Evolutionary conservation across 2,888 invertebrate genomes (phyloP).

Genomic region (Apodemia mormo): DNA sequence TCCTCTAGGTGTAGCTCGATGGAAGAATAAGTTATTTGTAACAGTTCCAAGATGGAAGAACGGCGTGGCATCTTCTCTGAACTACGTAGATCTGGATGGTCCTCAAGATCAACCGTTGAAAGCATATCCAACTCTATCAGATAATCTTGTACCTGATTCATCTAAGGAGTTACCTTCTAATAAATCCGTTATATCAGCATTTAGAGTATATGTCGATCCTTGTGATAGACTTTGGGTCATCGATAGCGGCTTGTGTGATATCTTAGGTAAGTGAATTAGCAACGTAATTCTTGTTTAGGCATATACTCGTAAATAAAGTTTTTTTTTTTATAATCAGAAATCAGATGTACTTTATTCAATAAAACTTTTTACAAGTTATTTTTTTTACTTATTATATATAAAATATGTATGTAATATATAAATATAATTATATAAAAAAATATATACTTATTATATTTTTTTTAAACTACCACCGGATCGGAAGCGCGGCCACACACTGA

Average conservation of each 20-base stretch:
- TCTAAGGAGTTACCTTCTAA: slow-evolving; percentile 76
- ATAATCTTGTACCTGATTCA: slow-evolving; percentile 86
- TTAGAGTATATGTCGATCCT: slow-evolving; percentile 86
- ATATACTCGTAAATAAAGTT: too few relatives aligned
- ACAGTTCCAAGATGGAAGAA: slow-evolving; percentile 87
- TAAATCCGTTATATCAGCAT: slow-evolving; percentile 86
- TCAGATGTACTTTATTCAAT: too few relatives aligned
- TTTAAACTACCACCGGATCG: too few relatives aligned
- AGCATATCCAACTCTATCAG: slow-evolving; percentile 89
- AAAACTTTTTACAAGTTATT: too few relatives aligned
- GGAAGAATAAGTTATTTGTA: slow-evolving; percentile 86
- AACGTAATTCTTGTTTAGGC: too few relatives aligned
- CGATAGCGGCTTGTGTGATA: slow-evolving; percentile 89
- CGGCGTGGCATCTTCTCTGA: slow-evolving; percentile 87
- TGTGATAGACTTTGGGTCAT: slow-evolving; percentile 92
- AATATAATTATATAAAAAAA: too few relatives aligned
- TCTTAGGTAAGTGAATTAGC: slow-evolving; percentile 79
- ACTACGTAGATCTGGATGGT: slow-evolving; percentile 83
- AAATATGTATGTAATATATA: too few relatives aligned
- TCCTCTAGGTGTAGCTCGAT: slow-evolving; percentile 86
- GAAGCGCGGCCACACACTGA: too few relatives aligned
- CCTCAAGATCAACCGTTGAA: slow-evolving; percentile 86
- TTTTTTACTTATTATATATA: too few relatives aligned
- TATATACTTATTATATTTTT: too few relatives aligned
- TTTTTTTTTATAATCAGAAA: too few relatives aligned